phyloP scores from a whole-genome alignment of 2,888 invertebrate species.

The Zygothrica quintamaculata region DNA sequence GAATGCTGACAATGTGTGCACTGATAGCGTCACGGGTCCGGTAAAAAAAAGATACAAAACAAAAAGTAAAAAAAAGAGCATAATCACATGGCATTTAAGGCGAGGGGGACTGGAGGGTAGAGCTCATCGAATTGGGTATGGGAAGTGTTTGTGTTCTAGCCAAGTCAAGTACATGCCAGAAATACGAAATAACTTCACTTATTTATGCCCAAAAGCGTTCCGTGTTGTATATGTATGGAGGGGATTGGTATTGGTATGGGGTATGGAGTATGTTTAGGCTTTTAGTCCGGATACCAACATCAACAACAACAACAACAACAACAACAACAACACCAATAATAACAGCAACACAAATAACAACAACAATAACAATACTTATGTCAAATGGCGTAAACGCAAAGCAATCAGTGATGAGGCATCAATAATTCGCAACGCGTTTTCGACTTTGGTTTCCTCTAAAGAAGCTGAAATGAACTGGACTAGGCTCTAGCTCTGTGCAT shows the following conservation, averaged over 20 bases:
- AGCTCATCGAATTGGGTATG: slow-evolving; percentile 10
- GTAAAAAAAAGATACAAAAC: slow-evolving; percentile 19
- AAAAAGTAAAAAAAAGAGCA: slow-evolving; percentile 49
- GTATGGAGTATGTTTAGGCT: neutral
- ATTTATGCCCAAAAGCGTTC: slow-evolving; percentile 55
- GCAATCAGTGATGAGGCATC: slow-evolving; percentile 76
- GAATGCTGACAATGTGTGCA: slow-evolving; percentile 74
- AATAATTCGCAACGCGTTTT: slow-evolving; percentile 75
- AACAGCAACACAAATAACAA: slow-evolving; percentile 2
- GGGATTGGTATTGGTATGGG: slow-evolving; percentile 11
- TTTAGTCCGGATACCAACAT: slow-evolving; percentile 30
- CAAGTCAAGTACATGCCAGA: slow-evolving; percentile 63
- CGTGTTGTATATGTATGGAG: slow-evolving; percentile 33
- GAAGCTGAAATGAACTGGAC: neutral
- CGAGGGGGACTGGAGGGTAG: neutral
- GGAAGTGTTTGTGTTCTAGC: slow-evolving; percentile 18
- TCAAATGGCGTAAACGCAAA: slow-evolving; percentile 75
- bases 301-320: slow-evolving; percentile 20
- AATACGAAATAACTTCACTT: slow-evolving; percentile 76
- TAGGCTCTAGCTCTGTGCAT: neutral
- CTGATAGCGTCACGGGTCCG: slow-evolving; percentile 47
- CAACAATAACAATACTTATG: slow-evolving; percentile 52
- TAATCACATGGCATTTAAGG: slow-evolving; percentile 15
- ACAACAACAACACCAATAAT: slow-evolving; percentile 22
- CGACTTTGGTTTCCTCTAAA: slow-evolving; percentile 19